These are phyloP conservation scores for Macrostomum lignano DNA, from an alignment of 1,140 invertebrate genomes.

Conservation along the genomic window DNA sequence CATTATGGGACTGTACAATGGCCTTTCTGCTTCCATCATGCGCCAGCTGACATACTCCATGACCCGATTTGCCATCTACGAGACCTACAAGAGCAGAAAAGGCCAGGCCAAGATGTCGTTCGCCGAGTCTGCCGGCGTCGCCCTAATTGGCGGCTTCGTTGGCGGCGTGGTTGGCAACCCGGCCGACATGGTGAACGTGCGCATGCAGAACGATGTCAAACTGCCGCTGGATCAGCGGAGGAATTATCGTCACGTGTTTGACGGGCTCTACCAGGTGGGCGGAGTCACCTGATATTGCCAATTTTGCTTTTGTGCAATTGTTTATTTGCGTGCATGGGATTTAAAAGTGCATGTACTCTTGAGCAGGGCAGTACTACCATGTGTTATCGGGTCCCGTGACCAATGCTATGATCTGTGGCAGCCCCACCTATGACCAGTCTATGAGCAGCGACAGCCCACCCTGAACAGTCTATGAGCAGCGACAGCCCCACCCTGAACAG, in stretches of 20 bases:
- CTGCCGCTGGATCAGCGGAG: slow-evolving; percentile 50
- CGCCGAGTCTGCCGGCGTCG: slow-evolving; percentile 31
- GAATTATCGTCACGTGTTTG: slow-evolving; percentile 83
- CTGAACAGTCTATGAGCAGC: too few relatives aligned
- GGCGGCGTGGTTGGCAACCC: slow-evolving; percentile 64
- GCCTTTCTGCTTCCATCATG: slow-evolving; percentile 67
- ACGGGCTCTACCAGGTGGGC: slow-evolving; percentile 54
- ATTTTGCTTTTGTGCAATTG: too few relatives aligned
- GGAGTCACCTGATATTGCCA: too few relatives aligned
- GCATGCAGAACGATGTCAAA: slow-evolving; percentile 98
- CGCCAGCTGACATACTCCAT: slow-evolving; percentile 86
- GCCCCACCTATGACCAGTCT: too few relatives aligned
- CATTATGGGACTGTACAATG: slow-evolving; percentile 67
- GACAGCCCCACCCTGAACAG: too few relatives aligned
- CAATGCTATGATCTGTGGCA: too few relatives aligned
- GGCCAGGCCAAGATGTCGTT: slow-evolving; percentile 23
- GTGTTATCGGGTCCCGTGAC: too few relatives aligned
- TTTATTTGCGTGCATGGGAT: too few relatives aligned
- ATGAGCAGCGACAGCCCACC: too few relatives aligned
- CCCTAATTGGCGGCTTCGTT: slow-evolving; percentile 51
- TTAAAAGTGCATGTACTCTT: too few relatives aligned
- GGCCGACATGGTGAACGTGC: slow-evolving; percentile 86
- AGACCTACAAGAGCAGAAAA: slow-evolving; percentile 29
- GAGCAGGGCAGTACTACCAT: too few relatives aligned
- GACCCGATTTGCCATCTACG: slow-evolving; percentile 83